These are phyloP conservation scores for Machaerirhynchus nigripectus DNA, from an alignment of 2,113 vertebrate species.

Conservation along the genomic window DNA sequence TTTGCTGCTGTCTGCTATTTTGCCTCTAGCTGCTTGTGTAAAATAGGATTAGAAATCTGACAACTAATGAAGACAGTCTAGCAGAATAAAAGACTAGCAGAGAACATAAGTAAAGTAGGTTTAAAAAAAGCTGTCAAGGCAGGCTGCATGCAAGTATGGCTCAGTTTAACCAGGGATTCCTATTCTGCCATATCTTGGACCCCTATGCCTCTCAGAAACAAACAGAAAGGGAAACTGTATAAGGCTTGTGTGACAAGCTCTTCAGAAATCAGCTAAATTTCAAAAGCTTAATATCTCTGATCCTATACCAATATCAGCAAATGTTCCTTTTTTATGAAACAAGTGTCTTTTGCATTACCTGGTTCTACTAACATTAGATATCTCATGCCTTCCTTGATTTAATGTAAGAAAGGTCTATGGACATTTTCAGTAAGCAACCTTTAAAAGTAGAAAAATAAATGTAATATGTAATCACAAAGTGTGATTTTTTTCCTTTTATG, in stretches of 20 bases:
- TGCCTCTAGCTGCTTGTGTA: background rate
- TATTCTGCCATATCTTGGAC: background rate
- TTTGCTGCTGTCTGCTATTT: background rate
- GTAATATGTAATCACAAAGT: background rate
- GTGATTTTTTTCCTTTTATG: background rate
- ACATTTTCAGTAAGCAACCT: background rate
- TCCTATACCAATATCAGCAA: background rate
- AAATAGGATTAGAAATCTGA: constrained; percentile 1
- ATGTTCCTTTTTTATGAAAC: background rate
- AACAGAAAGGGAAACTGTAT: background rate
- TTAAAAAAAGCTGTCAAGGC: background rate
- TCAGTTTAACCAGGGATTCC: background rate
- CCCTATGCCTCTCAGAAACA: background rate
- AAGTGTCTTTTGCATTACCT: background rate
- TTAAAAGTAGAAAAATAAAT: background rate
- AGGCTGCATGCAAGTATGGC: background rate
- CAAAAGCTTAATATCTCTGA: background rate
- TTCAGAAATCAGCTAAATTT: background rate
- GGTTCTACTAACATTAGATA: background rate
- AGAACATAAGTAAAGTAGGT: background rate
- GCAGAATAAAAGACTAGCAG: background rate
- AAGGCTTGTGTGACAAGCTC: background rate
- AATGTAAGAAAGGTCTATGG: background rate
- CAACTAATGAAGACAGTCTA: background rate
- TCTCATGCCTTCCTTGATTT: background rate